Evolutionary conservation across 2,797 vertebrate species (phyloP).

Genomic region (Apogon hyalosoma): DNA sequence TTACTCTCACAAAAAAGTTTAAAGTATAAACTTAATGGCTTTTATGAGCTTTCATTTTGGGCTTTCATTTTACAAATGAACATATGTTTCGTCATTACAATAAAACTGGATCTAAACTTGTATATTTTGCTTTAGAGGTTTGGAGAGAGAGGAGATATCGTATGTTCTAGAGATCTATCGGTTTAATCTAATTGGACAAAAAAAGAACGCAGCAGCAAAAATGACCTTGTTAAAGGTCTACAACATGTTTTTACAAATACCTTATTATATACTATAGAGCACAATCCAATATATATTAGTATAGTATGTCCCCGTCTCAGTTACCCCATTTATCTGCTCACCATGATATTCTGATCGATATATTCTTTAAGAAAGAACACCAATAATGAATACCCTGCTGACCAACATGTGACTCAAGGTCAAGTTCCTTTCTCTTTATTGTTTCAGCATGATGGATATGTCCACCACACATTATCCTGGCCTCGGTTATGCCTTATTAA

Average conservation of each 20-base stretch:
- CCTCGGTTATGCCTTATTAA: constrained; percentile 74
- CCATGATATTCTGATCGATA: constrained; percentile 15
- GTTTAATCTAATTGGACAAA: no score
- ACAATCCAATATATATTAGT: no score
- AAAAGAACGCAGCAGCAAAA: no score
- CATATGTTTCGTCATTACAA: constrained; percentile 7
- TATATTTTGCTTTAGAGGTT: constrained; percentile 8
- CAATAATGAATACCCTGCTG: constrained; percentile 33
- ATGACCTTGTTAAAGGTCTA: no score
- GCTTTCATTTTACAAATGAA: constrained; percentile 61
- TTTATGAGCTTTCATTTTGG: constrained; percentile 56
- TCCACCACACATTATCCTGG: constrained; percentile 33
- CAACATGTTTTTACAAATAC: no score
- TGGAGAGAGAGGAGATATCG: not conserved
- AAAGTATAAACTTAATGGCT: constrained; percentile 64
- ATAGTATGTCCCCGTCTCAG: not conserved
- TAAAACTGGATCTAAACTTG: not conserved
- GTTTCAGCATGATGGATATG: constrained; percentile 62
- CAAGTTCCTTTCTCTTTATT: constrained; percentile 54
- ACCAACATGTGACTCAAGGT: constrained; percentile 42
- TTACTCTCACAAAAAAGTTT: constrained; percentile 54
- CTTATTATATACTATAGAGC: no score
- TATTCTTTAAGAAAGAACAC: constrained; percentile 10
- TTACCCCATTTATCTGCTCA: not conserved
- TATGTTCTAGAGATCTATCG: no score